Evolutionary conservation across 1,140 invertebrate species (phyloP), one percentile per base, ranked within the genome.

Genomic region (Calliopsis andreniformis): DNA sequence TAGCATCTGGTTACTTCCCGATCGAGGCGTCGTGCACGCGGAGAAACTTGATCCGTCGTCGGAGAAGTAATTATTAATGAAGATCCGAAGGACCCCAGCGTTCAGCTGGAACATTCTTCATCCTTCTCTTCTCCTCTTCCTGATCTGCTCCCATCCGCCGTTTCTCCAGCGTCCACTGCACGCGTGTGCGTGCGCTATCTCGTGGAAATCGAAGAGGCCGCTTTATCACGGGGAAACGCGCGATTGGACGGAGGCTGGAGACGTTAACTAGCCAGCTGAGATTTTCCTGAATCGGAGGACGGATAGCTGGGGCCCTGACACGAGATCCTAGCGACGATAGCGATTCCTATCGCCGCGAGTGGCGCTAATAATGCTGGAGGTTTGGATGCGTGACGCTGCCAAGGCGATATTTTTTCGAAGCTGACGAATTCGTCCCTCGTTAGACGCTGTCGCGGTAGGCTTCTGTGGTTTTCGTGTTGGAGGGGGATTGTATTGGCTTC

Each of bases 121-220:
- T 68, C 51, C 47, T 55, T 18, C 35, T 45, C 14, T 12, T 61
- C 55, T 43, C 25, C 25, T 56, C 67, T 71, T 71, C 56, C 67
- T 67, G 58, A 77, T 62, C 75, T 45, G 35, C 30, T 12, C 28
- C 10, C 32, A 25, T 25, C 20, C n/a, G 55, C 18, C 25, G 16
- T 18, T 51, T 28, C 18, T 10, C 14, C 42, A 10, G 59, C 20
- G 3, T 20, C 3, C 23, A 28, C 30, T 43, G 12, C 20, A 16
- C 23, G 55, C 61, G 56, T 20, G 28, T 39, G 67, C 47, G 67
- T 45, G 59, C n/a, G n/a, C 1, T 72, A 72, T 78, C 76, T 25
- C 69, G n/a, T 39, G 43, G 69, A 43, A 78, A 78, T 78, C 76
- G 76, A 78, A 78, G 49, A 63, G 61, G 61, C 43, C 49, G 69